Evolutionary conservation across 2,888 invertebrate species (phyloP).

Genomic region (Physocephala rufipes): DNA sequence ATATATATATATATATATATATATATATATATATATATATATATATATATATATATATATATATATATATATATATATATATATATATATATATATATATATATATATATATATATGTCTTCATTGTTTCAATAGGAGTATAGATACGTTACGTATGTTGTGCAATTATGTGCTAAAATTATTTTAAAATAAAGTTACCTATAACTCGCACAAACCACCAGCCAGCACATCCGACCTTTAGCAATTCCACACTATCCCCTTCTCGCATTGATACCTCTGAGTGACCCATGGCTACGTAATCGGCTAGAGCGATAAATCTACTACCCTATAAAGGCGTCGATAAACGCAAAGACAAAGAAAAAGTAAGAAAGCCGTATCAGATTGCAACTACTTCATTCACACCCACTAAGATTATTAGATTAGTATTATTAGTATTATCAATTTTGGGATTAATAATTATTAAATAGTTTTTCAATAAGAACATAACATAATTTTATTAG

Average conservation of each 20-base stretch:
- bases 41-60: no score
- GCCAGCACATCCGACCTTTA: constrained; percentile 93
- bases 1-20: no score
- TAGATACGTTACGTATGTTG: background rate
- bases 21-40: no score
- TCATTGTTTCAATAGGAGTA: background rate
- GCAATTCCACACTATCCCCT: constrained; percentile 88
- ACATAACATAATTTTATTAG: no score
- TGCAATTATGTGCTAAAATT: background rate
- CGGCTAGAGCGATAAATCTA: constrained; percentile 87
- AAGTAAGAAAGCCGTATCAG: background rate
- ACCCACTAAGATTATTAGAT: no score
- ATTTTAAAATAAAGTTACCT: constrained; percentile 67
- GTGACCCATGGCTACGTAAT: constrained; percentile 90
- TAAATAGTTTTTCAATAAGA: background rate
- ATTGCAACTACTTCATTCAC: background rate
- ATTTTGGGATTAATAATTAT: constrained; percentile 14
- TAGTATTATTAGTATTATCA: background rate
- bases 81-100: no score
- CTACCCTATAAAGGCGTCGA: constrained; percentile 70
- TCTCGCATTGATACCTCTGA: constrained; percentile 91
- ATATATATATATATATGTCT: no score
- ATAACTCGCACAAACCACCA: constrained; percentile 95
- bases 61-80: no score
- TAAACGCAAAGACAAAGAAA: constrained; percentile 1